Evolutionary conservation across 2,888 invertebrate species (phyloP), one percentile per base, ranked within the genome.

Genomic region (Deroplatys truncata): DNA sequence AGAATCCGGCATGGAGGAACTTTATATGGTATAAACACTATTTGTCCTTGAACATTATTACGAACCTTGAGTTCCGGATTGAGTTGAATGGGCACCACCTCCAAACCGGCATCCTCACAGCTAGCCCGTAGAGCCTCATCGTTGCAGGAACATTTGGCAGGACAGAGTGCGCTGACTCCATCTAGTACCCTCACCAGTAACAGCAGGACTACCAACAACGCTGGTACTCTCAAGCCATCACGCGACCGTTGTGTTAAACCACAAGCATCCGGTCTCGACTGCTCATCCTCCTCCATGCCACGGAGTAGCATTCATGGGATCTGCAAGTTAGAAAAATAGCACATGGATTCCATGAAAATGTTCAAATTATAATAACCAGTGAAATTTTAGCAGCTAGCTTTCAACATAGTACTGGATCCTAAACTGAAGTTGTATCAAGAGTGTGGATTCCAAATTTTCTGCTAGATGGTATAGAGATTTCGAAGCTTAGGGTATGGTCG

Each of bases 81-180:
- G 91, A 98, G 95, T 93, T 98, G 98, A 92, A 98, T 98, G 90
- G 98, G 98, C 89, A 98, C 97, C 92, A 97, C 96, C 93, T 97
- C 97, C 91, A 98, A 95, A 91, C 95, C 96, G 89, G 97, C 97
- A 92, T 96, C 96, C 91, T 96, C 96, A 93, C 98, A 98, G 91
- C 96, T 95, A 49, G 97, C 97, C 90, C 95, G 95, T 91, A 97
- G 95, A 91, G 95, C 94, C 88, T 96, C 96, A 93, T 98, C 97
- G 94, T 97, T 96, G 94, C 98, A 98, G 91, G 95, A 95, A 93
- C 98, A 98, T 92, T 96, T 96, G 90, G 96, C 95, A 87, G 98
- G 98, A 93, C 98, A 98, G 91, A 97, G 95, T 90, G 95, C 95
- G 92, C 94, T 94, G 90, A 95, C 94, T 85, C 94, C 56, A 72